A percentile compares a stretch with the other conserved stretches of the same genome.
Evolutionary conservation across 2,113 vertebrate genomes (phyloP).

Genomic region (Leucopsar rothschildi): DNA sequence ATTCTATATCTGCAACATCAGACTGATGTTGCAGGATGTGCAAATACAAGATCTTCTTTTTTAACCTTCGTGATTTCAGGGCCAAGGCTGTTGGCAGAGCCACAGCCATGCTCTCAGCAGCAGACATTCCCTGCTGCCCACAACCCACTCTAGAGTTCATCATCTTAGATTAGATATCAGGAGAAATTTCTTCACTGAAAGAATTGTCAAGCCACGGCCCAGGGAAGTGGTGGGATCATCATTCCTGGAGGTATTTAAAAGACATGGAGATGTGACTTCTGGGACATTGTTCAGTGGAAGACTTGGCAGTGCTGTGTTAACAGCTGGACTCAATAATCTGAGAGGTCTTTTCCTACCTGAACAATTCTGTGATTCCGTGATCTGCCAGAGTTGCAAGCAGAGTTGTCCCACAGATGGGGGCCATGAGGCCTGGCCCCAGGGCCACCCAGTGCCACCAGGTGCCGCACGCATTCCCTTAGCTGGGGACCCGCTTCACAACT

Average conservation of each 20-base stretch:
- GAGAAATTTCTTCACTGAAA: not conserved
- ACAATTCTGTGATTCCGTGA: not conserved
- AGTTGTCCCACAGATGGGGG: not conserved
- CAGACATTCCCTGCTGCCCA: not conserved
- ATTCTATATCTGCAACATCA: fast-evolving
- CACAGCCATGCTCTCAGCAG: not conserved
- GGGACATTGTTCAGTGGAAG: not conserved
- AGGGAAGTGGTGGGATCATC: not conserved
- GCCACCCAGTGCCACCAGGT: not conserved
- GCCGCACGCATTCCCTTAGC: not conserved
- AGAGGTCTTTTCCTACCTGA: not conserved
- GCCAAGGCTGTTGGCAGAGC: not conserved
- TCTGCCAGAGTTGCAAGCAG: not conserved
- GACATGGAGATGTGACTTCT: not conserved
- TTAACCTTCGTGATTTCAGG: not conserved
- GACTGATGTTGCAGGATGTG: not conserved
- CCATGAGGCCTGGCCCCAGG: not conserved
- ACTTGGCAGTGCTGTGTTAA: not conserved
- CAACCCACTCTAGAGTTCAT: not conserved
- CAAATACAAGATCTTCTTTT: not conserved
- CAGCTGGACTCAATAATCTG: not conserved
- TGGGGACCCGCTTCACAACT: not conserved
- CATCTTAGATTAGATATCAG: not conserved
- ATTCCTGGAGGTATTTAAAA: not conserved
- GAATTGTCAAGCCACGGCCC: not conserved